Evolutionary conservation across 2,888 invertebrate species (phyloP).

Genomic region (Bursaphelenchus okinawaensis): DNA sequence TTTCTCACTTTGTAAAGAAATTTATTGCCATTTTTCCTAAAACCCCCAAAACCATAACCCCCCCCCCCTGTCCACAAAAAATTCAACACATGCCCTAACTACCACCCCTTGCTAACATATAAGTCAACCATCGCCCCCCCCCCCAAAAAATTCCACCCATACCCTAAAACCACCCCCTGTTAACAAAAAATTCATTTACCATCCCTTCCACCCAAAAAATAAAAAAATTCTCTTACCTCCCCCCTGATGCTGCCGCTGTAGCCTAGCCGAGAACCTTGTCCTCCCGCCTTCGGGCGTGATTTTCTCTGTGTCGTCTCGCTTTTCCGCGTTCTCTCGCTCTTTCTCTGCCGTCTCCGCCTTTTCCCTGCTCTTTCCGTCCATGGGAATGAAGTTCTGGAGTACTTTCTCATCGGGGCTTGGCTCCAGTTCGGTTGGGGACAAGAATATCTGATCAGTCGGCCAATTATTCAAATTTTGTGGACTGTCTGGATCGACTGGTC

Average conservation of each 20-base stretch:
- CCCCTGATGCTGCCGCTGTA: background rate
- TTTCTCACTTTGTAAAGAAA: no score
- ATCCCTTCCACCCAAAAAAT: no score
- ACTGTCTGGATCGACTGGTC: background rate
- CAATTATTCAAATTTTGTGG: background rate
- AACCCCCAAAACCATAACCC: no score
- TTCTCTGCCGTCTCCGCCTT: background rate
- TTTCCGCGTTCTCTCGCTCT: background rate
- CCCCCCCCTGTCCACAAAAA: no score
- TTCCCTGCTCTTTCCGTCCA: background rate
- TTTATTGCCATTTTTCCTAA: no score
- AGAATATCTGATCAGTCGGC: background rate
- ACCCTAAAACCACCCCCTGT: background rate
- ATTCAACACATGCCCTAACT: no score
- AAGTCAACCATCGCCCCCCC: no score
- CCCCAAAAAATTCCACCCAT: no score
- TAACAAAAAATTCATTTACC: background rate
- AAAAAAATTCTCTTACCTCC: background rate
- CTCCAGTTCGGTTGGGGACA: background rate
- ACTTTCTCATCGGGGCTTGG: background rate
- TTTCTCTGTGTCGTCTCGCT: background rate
- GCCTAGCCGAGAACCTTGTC: background rate
- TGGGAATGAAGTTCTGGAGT: background rate
- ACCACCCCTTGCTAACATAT: no score
- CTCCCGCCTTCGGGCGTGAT: background rate